Base-by-base conservation (phyloP, 2,888 invertebrate species). In the Alitta virens region DNA sequence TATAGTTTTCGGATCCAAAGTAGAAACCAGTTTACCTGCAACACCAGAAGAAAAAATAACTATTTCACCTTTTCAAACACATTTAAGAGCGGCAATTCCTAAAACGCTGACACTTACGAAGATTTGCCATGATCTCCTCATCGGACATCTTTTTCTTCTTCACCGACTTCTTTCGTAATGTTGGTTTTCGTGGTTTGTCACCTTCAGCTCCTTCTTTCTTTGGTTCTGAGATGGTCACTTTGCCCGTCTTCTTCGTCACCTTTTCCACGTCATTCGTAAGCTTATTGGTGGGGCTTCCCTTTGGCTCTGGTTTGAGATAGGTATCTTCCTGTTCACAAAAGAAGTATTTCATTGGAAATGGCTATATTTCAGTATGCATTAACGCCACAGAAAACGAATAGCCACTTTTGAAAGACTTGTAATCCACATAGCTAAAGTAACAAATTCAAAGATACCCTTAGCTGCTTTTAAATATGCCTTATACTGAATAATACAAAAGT, bases 81-180 rank as follows among this genome's bases (percentile, higher is more conserved):
- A 12, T 25, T 16, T 54, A 24, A 14, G 26, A n/a, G 46, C 21
- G 33, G 25, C 14, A 53, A 52, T 18, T 49, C 25, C 50, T 53
- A 9, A 25, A 21, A n/a, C 46, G 23, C 50, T 21, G 42, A 54
- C 62, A 62, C 73, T 66, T 68, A 77, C 86, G 85, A 59, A 95
- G 83, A 74, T 91, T 90, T 12, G 86, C 87, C 79, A 91, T 92
- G 33, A 92, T 86, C 74, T 91, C 88, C 52, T 88, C 88, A 77
- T 91, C 91, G 27, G 85, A 85, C 74, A 89, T 81, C 55, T 88
- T 88, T 73, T 91, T 90, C 76, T 91, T 91, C 71, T 91, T 63
- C 43, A 60, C 46, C 1, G 59, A 60, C 43, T 63, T 63, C 24
- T 60, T 56, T 43, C 62, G 23, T 33, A 58, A 5, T 14, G 61